phyloP scores from a whole-genome alignment of 2,797 vertebrate species.

The Platalea minor region DNA sequence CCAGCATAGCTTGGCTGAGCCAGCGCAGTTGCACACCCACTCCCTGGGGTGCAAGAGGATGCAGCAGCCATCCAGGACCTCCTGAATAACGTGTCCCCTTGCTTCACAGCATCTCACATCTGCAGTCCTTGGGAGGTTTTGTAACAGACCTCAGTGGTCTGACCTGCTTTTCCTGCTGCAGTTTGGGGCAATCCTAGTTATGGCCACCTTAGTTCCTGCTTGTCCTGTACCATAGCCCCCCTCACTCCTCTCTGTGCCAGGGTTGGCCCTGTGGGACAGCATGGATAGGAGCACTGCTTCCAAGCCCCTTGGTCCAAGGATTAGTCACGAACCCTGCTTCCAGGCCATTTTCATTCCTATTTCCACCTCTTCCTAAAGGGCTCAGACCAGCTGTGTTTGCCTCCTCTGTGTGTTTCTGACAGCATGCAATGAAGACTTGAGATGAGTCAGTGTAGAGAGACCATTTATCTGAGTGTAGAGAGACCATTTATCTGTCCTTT shows the following conservation, averaged over 20 bases:
- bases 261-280: neutral
- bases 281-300: neutral
- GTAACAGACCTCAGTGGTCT: neutral
- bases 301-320: neutral
- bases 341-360: neutral
- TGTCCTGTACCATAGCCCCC: neutral
- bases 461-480: neutral
- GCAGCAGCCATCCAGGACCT: neutral
- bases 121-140: neutral
- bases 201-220: neutral
- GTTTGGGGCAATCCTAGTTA: neutral
- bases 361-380: neutral
- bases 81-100: neutral
- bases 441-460: neutral
- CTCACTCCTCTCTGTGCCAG: neutral
- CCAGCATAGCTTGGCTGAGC: fast-evolving
- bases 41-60: neutral
- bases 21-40: fast-evolving
- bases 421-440: neutral
- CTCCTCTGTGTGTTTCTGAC: neutral
- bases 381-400: neutral
- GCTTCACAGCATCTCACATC: neutral
- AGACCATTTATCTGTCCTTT: neutral
- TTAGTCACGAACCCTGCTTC: neutral
- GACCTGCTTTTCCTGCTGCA: neutral